Evolutionary conservation across 2,113 vertebrate species (phyloP).

Genomic region (Istiophorus platypterus): DNA sequence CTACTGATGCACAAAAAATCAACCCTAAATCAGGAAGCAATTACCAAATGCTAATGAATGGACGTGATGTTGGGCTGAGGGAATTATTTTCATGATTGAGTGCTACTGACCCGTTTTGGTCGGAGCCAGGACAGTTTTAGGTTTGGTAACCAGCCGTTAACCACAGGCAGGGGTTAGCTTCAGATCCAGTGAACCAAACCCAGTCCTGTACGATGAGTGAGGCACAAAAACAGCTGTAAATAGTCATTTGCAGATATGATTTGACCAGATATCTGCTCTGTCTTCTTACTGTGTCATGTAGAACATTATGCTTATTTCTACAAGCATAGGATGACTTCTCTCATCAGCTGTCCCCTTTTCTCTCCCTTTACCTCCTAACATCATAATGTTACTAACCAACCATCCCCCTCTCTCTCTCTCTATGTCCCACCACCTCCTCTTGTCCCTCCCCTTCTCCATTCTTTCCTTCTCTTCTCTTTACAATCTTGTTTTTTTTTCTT

Average conservation of each 20-base stretch:
- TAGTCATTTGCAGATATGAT: conserved; percentile 33
- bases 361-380: conserved; percentile 36
- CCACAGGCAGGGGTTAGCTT: too few relatives aligned
- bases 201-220: not conserved
- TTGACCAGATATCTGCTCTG: conserved; percentile 30
- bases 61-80: too few relatives aligned
- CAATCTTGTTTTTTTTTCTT: not conserved
- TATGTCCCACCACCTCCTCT: not conserved
- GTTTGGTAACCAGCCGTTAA: too few relatives aligned
- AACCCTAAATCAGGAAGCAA: too few relatives aligned
- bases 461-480: not conserved
- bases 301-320: conserved; percentile 64
- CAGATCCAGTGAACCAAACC: too few relatives aligned
- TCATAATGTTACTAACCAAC: conserved; percentile 68
- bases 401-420: conserved; percentile 33
- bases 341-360: conserved; percentile 46
- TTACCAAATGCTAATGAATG: too few relatives aligned
- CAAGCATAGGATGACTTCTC: conserved; percentile 65
- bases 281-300: conserved; percentile 39
- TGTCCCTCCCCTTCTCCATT: conserved; percentile 1
- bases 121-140: too few relatives aligned
- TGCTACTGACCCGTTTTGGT: too few relatives aligned
- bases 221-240: not conserved
- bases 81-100: too few relatives aligned
- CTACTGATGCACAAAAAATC: too few relatives aligned